phyloP scores from a whole-genome alignment of 2,113 vertebrate genomes.

The Gorsachius goisagi region DNA sequence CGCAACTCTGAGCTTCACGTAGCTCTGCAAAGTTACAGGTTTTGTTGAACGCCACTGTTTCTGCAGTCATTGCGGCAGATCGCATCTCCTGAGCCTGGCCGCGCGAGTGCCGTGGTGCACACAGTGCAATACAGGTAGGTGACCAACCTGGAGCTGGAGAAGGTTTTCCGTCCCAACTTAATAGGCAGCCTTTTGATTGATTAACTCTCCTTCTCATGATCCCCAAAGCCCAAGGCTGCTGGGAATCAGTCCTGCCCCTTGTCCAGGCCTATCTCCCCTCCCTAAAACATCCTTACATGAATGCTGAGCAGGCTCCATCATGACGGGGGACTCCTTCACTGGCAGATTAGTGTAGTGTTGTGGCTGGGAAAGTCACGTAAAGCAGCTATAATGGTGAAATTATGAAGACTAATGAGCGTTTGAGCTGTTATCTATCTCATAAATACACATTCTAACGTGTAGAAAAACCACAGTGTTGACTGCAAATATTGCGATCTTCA shows the following conservation, averaged over 20 bases:
- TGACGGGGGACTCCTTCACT: neutral
- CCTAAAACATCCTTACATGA: neutral
- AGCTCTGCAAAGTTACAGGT: neutral
- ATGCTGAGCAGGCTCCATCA: fast-evolving
- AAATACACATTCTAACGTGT: neutral
- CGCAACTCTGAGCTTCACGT: neutral
- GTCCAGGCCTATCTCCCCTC: neutral
- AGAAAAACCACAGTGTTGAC: neutral
- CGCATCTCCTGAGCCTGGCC: neutral
- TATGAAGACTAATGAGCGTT: conserved; percentile 21
- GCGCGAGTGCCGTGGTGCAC: fast-evolving
- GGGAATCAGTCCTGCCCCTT: neutral
- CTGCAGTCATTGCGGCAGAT: neutral
- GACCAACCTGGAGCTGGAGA: neutral
- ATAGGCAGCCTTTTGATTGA: neutral
- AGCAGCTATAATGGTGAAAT: neutral
- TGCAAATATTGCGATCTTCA: neutral
- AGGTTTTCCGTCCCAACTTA: neutral
- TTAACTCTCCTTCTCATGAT: neutral
- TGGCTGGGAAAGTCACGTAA: neutral
- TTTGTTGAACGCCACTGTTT: neutral
- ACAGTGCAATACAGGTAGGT: too few relatives aligned
- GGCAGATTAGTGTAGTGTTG: neutral
- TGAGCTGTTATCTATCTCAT: neutral
- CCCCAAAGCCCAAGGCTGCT: neutral